These are phyloP conservation scores for Standfussiana lucernea DNA, from an alignment of 2,888 invertebrate species.

Conservation along the genomic window DNA sequence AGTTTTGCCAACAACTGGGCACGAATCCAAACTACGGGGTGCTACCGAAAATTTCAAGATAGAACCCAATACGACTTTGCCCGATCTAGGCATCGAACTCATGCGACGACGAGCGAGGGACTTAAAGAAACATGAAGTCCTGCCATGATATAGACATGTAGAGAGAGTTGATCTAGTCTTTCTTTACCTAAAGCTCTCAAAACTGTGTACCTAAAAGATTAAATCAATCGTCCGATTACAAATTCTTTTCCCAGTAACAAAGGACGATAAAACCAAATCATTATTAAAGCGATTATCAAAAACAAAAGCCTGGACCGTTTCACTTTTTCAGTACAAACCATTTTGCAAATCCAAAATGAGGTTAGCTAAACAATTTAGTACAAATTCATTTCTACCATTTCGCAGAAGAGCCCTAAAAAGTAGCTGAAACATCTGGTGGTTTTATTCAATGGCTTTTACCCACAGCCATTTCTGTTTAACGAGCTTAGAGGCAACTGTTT, in stretches of 20 bases:
- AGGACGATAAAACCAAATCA: constrained; percentile 40
- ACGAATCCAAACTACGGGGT: neutral
- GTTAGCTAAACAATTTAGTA: constrained; percentile 43
- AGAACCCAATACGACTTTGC: neutral
- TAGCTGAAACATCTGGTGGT: constrained; percentile 60
- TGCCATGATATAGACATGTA: too few relatives aligned
- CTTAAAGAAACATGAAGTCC: neutral
- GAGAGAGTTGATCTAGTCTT: neutral
- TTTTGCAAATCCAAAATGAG: constrained; percentile 57
- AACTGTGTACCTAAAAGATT: neutral
- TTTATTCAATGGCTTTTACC: constrained; percentile 63
- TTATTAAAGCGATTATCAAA: constrained; percentile 43
- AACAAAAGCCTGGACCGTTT: constrained; percentile 41
- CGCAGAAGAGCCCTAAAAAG: constrained; percentile 42
- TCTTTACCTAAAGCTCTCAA: neutral
- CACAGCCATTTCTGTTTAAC: constrained; percentile 62
- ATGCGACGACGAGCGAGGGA: neutral
- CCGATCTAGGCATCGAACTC: neutral
- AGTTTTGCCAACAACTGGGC: neutral
- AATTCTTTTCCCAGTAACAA: constrained; percentile 25
- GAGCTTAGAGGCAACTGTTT: constrained; percentile 62
- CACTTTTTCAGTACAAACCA: constrained; percentile 32
- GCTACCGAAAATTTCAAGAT: neutral
- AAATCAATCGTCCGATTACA: neutral
- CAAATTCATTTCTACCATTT: constrained; percentile 52